These are phyloP conservation scores for Gallinago nigripennis DNA, from an alignment of 2,797 vertebrate genomes.

Conservation along the genomic window DNA sequence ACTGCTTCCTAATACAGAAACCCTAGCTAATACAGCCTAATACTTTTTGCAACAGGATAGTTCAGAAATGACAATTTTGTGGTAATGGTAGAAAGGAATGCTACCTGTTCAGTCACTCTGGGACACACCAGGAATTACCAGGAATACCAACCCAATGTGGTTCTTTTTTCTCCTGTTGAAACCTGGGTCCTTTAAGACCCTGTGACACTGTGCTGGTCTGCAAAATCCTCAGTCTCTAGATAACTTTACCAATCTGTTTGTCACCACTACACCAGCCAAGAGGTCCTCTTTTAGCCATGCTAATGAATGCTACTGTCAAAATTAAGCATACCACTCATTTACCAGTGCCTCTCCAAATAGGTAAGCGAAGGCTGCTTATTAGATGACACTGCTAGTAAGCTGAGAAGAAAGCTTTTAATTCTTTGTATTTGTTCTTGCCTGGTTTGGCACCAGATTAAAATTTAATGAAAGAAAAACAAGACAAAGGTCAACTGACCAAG, in stretches of 20 bases:
- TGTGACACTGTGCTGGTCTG: not conserved
- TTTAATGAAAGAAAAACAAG: not conserved
- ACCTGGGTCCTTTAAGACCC: accelerated
- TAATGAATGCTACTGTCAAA: not conserved
- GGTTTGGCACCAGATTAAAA: not conserved
- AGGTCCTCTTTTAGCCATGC: not conserved
- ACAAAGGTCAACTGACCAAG: not conserved
- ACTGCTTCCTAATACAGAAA: not conserved
- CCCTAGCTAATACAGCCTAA: not conserved
- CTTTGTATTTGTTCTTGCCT: not conserved
- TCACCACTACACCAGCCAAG: not conserved
- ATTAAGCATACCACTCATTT: not conserved
- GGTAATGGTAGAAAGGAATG: not conserved
- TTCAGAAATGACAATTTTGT: not conserved
- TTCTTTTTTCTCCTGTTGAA: not conserved
- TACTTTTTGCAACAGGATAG: not conserved
- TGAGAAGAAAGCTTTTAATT: not conserved
- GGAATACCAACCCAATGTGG: not conserved
- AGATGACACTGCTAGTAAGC: not conserved
- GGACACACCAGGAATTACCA: not conserved
- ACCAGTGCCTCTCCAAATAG: not conserved
- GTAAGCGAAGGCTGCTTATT: not conserved
- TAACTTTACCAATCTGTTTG: not conserved
- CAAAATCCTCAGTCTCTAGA: not conserved
- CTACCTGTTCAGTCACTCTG: not conserved